A percentile compares a stretch with the other conserved stretches of the same genome.
These are phyloP conservation scores for Muscidifurax raptorellus DNA, from an alignment of 1,140 invertebrate species.

Conservation along the genomic window DNA sequence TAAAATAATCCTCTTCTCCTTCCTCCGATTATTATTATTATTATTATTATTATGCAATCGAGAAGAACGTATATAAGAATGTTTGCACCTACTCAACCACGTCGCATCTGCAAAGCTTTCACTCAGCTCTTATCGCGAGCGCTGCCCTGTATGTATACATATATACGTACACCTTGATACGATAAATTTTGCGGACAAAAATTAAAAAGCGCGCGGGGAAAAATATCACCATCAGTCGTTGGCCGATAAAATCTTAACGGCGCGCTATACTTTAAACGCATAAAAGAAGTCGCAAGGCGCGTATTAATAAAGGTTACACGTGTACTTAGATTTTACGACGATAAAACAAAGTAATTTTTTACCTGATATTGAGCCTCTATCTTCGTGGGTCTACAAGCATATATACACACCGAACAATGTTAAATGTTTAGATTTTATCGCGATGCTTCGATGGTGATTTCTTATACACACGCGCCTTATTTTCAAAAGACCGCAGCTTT, in stretches of 20 bases:
- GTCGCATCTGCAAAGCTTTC: background rate
- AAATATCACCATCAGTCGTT: background rate
- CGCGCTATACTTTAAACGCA: background rate
- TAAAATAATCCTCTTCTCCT: no score
- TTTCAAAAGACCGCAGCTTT: background rate
- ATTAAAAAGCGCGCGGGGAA: background rate
- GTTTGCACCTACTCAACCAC: background rate
- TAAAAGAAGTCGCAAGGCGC: conserved; percentile 4
- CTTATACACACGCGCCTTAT: background rate
- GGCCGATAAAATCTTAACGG: conserved; percentile 20
- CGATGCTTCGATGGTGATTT: background rate
- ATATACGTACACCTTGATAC: conserved; percentile 1
- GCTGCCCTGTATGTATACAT: no score
- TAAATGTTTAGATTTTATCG: background rate
- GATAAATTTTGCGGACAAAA: conserved; percentile 9
- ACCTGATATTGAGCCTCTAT: background rate
- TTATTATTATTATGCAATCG: no score
- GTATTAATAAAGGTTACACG: conserved; percentile 24
- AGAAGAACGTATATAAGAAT: background rate
- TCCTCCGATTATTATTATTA: no score
- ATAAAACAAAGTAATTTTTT: conserved; percentile 27
- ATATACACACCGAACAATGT: conserved; percentile 11
- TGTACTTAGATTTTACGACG: conserved; percentile 5
- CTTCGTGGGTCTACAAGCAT: background rate
- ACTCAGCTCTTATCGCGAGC: background rate